A percentile compares a stretch with the other conserved stretches of the same genome.
Conservation (phyloP, 2,797 vertebrate species). For the Leptodactylus fallax region DNA sequence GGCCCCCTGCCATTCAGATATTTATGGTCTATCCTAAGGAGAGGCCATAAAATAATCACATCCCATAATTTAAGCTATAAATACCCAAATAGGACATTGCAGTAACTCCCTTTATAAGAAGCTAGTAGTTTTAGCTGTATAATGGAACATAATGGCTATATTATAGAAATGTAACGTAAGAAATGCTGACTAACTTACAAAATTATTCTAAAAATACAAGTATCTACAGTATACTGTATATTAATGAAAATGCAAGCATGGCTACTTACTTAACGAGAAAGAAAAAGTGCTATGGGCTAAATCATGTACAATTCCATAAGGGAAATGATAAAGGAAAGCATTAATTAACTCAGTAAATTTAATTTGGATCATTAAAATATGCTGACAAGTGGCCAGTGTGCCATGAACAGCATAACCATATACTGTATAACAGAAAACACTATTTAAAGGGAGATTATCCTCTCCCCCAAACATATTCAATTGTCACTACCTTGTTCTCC, state of each 20-base stretch:
- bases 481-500: too few species aligned
- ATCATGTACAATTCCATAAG: neutral
- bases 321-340: neutral
- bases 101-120: neutral
- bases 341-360: constrained; percentile 29
- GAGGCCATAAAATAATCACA: neutral
- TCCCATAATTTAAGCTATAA: neutral
- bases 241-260: constrained; percentile 21
- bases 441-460: too few species aligned
- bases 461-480: too few species aligned
- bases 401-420: neutral
- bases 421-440: neutral
- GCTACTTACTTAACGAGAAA: neutral
- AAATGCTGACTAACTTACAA: neutral
- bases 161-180: too few species aligned
- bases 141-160: neutral
- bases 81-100: neutral
- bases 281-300: constrained; percentile 14
- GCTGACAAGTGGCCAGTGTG: neutral
- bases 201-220: neutral
- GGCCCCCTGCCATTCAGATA: too few species aligned
- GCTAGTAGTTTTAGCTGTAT: neutral
- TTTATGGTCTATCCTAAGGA: too few species aligned
- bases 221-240: neutral
- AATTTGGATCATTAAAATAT: neutral